Conservation (phyloP, 1,140 invertebrate genomes). For the Samia ricini region DNA sequence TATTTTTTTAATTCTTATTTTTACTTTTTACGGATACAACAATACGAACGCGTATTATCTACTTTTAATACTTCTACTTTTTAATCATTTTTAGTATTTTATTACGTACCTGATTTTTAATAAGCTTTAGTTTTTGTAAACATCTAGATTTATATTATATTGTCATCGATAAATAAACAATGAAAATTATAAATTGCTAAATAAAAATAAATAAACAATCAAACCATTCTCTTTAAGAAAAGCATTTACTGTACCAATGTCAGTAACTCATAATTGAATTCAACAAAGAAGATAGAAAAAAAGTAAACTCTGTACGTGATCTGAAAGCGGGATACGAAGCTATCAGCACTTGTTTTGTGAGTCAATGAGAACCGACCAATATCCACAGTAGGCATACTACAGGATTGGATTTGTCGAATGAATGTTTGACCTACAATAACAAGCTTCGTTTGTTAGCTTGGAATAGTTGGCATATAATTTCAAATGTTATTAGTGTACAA, state of each 20-base stretch:
- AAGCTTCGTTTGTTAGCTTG: not conserved
- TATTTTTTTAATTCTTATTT: too few relatives aligned
- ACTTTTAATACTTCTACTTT: too few relatives aligned
- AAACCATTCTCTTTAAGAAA: slow-evolving; percentile 24
- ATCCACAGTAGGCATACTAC: slow-evolving; percentile 13
- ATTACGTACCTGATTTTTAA: too few relatives aligned
- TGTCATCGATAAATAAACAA: not conserved
- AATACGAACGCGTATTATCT: too few relatives aligned
- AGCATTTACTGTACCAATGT: slow-evolving; percentile 32
- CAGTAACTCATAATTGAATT: slow-evolving; percentile 44
- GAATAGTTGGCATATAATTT: not conserved
- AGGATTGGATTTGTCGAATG: not conserved
- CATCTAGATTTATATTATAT: too few relatives aligned
- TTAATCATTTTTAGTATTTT: too few relatives aligned
- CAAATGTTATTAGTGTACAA: not conserved
- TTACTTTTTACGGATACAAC: too few relatives aligned
- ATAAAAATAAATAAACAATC: slow-evolving; percentile 11
- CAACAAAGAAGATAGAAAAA: slow-evolving; percentile 50
- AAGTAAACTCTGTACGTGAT: slow-evolving; percentile 47
- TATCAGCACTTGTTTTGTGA: slow-evolving; percentile 45
- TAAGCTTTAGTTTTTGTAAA: too few relatives aligned
- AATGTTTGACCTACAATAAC: slow-evolving; percentile 1
- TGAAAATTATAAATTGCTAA: not conserved
- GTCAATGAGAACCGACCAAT: slow-evolving; percentile 32
- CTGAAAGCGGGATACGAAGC: slow-evolving; percentile 32